Evolutionary conservation across 2,113 vertebrate species (phyloP).

Genomic region (Pseudolaguvia tuberculata): DNA sequence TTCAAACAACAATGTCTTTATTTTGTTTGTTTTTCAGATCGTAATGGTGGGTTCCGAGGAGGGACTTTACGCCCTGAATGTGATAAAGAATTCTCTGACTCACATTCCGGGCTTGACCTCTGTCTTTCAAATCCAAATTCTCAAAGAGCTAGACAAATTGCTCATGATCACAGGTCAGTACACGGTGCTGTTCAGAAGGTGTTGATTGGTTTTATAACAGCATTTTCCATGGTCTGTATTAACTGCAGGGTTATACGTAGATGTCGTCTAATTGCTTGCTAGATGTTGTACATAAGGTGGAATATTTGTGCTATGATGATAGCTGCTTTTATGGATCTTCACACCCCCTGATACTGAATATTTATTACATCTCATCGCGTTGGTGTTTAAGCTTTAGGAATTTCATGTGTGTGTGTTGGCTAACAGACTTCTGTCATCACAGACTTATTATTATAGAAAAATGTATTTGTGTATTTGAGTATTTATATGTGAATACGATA

Average conservation of each 20-base stretch:
- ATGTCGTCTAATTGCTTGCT: too few relatives aligned
- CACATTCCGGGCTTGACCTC: constrained; percentile 90
- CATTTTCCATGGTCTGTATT: too few relatives aligned
- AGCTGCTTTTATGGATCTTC: neutral
- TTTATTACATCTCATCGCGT: neutral
- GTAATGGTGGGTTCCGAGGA: constrained; percentile 96
- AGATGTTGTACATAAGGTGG: too few relatives aligned
- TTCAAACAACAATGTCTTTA: neutral
- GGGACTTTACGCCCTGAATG: constrained; percentile 92
- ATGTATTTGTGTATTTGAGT: neutral
- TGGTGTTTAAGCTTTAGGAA: neutral
- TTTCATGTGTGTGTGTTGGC: neutral
- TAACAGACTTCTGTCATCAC: neutral
- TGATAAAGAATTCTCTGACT: constrained; percentile 94
- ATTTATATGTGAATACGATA: neutral
- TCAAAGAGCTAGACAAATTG: constrained; percentile 94
- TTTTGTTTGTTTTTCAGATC: constrained; percentile 66
- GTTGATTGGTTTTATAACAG: too few relatives aligned
- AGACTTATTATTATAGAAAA: neutral
- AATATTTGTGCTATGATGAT: too few relatives aligned
- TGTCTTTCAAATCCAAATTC: constrained; percentile 95
- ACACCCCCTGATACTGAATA: neutral
- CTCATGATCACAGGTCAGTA: constrained; percentile 91
- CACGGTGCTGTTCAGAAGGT: neutral
- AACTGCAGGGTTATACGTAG: too few relatives aligned